Evolutionary conservation across 2,888 invertebrate genomes (phyloP), one percentile per base, ranked within the genome.

Genomic region (Conchocele bisecta): DNA sequence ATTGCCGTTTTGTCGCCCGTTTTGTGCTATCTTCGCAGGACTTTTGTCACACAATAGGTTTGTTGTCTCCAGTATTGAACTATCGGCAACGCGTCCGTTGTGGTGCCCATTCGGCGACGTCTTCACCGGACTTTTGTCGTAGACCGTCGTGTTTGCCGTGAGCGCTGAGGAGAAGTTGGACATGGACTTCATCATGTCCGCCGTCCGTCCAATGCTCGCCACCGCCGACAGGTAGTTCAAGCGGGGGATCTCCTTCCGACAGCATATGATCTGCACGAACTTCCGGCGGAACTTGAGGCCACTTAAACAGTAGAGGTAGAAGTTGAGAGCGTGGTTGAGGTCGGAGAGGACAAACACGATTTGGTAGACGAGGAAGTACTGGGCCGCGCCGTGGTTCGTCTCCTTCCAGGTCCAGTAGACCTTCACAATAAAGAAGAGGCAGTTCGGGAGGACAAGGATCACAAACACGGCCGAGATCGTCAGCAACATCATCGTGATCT

Each of bases 401-500:
- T 65, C 35, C n/a, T 53, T 42, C 76, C 75, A 82, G 13, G 72
- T 53, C 83, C 83, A 83, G 59, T 84, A 73, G n/a, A 74, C 70
- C 26, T 74, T 66, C 17, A 76, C 67, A 44, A 86, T 81, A 54
- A 84, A 86, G 71, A 84, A 86, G 3, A 83, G 51, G 63, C 83
- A 84, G 73, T 85, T 81, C 9, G 87, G 87, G 44, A 86, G 51
- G 13, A 81, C 80, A 1, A 86, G 78, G 13, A 85, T n/a, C 15
- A 85, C 73, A 46, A 85, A 87, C 15, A 80, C 82, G 5, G 86
- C 51, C 7, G 85, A 85, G 37, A 84, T 79, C 13, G 83, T 78
- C 3, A 86, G 56, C 28, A 87, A 60, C 87, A 87, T 87, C 41
- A 84, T 65, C 2, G 87, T 86, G 22, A 86, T 80, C 61, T 87